Conservation (phyloP, 2,888 invertebrate genomes). For the Trilocha varians region DNA sequence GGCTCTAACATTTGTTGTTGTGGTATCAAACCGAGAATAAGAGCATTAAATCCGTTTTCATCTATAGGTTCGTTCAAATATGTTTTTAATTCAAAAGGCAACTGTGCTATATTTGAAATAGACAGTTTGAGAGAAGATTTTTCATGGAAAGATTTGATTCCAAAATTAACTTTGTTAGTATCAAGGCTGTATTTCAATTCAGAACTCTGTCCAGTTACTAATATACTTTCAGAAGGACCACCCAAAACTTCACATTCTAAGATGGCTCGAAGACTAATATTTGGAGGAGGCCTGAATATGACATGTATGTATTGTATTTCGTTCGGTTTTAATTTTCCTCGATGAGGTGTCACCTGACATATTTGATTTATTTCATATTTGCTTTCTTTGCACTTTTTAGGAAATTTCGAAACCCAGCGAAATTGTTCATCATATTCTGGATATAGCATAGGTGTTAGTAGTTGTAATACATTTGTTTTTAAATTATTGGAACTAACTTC, state of each 20-base stretch:
- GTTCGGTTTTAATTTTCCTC: constrained; percentile 64
- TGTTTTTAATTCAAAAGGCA: constrained; percentile 57
- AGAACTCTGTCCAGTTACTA: constrained; percentile 65
- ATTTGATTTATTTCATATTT: constrained; percentile 41
- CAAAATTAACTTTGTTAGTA: constrained; percentile 49
- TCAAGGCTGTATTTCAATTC: constrained; percentile 64
- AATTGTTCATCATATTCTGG: constrained; percentile 32
- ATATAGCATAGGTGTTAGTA: constrained; percentile 43
- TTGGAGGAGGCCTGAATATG: constrained; percentile 54
- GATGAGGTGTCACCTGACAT: constrained; percentile 57
- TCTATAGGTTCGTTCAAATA: constrained; percentile 41
- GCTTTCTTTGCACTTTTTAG: constrained; percentile 20
- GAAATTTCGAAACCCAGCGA: constrained; percentile 48
- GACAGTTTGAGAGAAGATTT: constrained; percentile 39
- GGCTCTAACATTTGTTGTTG: constrained; percentile 46
- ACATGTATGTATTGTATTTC: constrained; percentile 64
- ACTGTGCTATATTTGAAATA: constrained; percentile 64
- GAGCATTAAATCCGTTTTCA: constrained; percentile 47
- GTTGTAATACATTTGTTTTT: constrained; percentile 31
- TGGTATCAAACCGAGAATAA: constrained; percentile 59
- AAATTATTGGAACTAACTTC: constrained; percentile 1
- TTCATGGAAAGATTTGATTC: constrained; percentile 59
- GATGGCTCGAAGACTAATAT: constrained; percentile 55
- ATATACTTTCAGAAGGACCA: constrained; percentile 68
- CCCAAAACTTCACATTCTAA: constrained; percentile 70